These are phyloP conservation scores for Calyptomena viridis DNA, from an alignment of 2,113 vertebrate species.

Conservation along the genomic window DNA sequence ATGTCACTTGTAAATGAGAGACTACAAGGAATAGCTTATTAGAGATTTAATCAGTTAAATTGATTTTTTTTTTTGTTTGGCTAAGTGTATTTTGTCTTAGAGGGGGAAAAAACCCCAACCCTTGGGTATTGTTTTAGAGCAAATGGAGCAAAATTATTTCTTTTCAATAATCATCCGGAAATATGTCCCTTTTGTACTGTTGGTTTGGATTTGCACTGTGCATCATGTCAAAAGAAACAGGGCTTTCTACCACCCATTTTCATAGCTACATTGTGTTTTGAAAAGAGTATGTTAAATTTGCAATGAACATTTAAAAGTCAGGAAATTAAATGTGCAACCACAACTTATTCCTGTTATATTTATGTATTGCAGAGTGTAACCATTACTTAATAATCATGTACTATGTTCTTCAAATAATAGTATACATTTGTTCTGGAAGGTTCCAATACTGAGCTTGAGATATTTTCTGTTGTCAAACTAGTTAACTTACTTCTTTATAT, in stretches of 20 bases:
- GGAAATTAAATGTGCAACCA: not conserved
- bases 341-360: not conserved
- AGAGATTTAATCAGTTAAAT: not conserved
- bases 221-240: not conserved
- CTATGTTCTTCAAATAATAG: not conserved
- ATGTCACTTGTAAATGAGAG: not conserved
- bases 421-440: not conserved
- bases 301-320: not conserved
- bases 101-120: rapidly evolving
- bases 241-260: not conserved
- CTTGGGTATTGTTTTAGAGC: not conserved
- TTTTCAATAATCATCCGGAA: not conserved
- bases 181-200: not conserved
- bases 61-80: not conserved
- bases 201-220: not conserved
- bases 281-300: not conserved
- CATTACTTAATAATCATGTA: not conserved
- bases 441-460: not conserved
- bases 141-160: not conserved
- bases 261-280: not conserved
- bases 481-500: not conserved
- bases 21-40: not conserved
- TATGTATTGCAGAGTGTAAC: not conserved
- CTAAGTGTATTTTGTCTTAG: not conserved
- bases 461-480: not conserved